A percentile compares a stretch with the other conserved stretches of the same genome.
phyloP scores from a whole-genome alignment of 1,140 invertebrate species.

The Dreissena rostriformis region DNA sequence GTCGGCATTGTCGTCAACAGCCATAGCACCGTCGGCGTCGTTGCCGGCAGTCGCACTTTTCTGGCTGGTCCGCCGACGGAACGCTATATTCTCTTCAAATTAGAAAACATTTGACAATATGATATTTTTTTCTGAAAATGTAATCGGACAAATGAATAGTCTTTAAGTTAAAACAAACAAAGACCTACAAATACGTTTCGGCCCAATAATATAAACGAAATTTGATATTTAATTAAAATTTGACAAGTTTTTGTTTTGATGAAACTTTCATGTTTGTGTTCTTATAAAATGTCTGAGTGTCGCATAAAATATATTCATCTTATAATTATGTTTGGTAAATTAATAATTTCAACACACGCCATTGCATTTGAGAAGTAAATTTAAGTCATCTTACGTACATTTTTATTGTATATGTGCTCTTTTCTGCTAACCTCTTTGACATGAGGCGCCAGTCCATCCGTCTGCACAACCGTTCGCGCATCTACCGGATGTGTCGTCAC shows the following conservation, averaged over 20 bases:
- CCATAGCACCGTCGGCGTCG: slow-evolving; percentile 20
- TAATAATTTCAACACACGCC: background rate
- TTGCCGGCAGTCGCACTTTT: slow-evolving; percentile 13
- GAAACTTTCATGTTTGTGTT: background rate
- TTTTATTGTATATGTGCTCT: too few species aligned
- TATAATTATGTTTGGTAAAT: too few species aligned
- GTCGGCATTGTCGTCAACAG: slow-evolving; percentile 34
- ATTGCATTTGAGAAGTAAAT: too few species aligned
- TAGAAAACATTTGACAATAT: background rate
- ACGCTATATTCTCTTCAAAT: slow-evolving; percentile 42
- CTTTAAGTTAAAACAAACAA: background rate
- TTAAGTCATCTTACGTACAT: background rate
- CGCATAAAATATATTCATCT: too few species aligned
- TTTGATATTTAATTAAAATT: background rate
- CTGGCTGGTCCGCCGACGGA: slow-evolving; percentile 13
- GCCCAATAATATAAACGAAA: background rate
- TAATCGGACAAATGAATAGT: background rate
- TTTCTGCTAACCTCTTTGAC: slow-evolving; percentile 55
- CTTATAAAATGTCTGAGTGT: too few species aligned
- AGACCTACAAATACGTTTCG: too few species aligned
- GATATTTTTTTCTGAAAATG: background rate
- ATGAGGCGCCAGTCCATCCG: slow-evolving; percentile 57
- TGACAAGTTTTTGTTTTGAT: background rate
- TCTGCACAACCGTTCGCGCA: slow-evolving; percentile 51
- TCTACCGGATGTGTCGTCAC: slow-evolving; percentile 56